phyloP scores from a whole-genome alignment of 1,140 invertebrate species.

The Drosophila melanica region DNA sequence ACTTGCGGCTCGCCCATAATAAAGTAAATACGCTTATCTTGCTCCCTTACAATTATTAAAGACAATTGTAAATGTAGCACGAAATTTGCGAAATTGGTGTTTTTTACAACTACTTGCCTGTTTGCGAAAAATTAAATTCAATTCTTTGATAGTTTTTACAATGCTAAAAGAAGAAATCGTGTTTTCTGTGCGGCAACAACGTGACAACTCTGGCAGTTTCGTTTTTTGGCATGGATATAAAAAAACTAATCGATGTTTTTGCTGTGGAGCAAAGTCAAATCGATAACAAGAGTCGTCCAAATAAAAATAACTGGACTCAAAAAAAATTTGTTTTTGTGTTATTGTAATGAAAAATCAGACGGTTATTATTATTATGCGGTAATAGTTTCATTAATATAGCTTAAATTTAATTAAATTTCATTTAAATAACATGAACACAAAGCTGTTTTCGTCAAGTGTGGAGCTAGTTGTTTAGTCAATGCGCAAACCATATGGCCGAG shows the following conservation, averaged over 20 bases:
- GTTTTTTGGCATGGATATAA: neutral
- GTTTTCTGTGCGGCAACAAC: slow-evolving; percentile 18
- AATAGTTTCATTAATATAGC: neutral
- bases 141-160: slow-evolving; percentile 17
- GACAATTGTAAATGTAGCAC: neutral
- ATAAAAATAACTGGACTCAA: no score
- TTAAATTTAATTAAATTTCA: no score
- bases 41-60: neutral
- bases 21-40: slow-evolving; percentile 1
- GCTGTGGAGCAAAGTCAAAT: no score
- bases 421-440: neutral
- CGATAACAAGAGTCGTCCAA: no score
- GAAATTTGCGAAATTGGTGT: neutral
- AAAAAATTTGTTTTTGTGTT: no score
- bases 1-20: slow-evolving; percentile 4
- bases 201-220: slow-evolving; percentile 24
- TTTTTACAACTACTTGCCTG: slow-evolving; percentile 31
- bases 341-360: no score
- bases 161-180: slow-evolving; percentile 37
- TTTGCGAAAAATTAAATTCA: slow-evolving; percentile 17
- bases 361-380: neutral
- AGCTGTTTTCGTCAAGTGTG: neutral
- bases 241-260: slow-evolving; percentile 24
- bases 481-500: slow-evolving; percentile 2
- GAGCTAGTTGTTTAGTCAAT: neutral